Base-by-base conservation (phyloP, 2,113 vertebrate species). In the Fregata magnificens region DNA sequence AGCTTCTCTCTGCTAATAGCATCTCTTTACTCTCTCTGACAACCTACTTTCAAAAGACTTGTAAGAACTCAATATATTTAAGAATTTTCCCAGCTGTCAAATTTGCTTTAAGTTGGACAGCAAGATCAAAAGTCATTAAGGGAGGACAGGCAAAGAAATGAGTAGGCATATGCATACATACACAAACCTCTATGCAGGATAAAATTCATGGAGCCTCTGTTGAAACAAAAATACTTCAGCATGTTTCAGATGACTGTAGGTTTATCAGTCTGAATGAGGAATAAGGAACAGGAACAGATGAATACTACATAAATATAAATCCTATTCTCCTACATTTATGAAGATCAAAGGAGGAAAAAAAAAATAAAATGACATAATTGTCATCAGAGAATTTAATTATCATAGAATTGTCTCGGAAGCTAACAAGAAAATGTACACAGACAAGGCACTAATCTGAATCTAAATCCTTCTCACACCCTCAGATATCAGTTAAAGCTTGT, bases 91-190 rank as follows among this genome's bases (percentile, higher is more conserved):
- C 82, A 90, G 87, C 93, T 96, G 92, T 96, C 95, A 93, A 95
- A 92, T 77, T 86, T 85, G 17, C 42, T 96, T 95, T 90, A 85
- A 96, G 62, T 94, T 96, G 90, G 93, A 95, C 70, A 96, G 79
- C 49, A 86, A 93, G 95, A 93, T 95, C 93, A 97, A 86, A 93
- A 96, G 93, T 94, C 95, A 90, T 92, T 94, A 91, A 85, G 58
- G 82, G 66, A 95, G 36, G 67, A 80, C 25, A 90, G 82, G 58
- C 58, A 77, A 65, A 93, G 49, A 92, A 90, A 69, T 76, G 62
- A 96, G 49, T 45, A 88, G 87, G 62, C 82, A 69, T 31, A 62
- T 42, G 34, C 49, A 42, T 28, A 87, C 56, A 72, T 42, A 47
- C 20, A 50, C 44, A 87, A 83, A n/a, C n/a, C 52, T 50, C 63